These are phyloP conservation scores for Nomada flava DNA, from an alignment of 2,888 invertebrate species.

Conservation along the genomic window DNA sequence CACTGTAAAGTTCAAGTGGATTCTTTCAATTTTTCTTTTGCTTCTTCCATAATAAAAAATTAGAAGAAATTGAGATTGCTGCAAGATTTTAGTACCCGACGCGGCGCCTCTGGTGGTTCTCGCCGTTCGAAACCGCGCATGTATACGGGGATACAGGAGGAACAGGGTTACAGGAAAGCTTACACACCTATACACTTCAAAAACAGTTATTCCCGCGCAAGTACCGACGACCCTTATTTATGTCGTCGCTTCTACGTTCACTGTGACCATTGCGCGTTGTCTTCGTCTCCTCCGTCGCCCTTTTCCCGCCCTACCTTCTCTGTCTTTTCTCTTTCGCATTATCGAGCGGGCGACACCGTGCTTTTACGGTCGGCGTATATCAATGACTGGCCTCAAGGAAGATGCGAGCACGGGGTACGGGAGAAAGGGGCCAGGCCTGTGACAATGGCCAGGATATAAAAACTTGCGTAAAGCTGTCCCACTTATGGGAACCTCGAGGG, in stretches of 20 bases:
- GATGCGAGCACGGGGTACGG: conserved; percentile 44
- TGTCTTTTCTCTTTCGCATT: conserved; percentile 56
- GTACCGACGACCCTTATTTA: conserved; percentile 69
- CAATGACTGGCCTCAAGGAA: conserved; percentile 70
- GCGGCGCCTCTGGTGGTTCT: conserved; percentile 48
- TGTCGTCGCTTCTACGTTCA: conserved; percentile 51
- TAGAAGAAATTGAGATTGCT: too few species aligned
- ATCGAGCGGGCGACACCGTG: conserved; percentile 61
- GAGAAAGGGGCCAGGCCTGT: conserved; percentile 53
- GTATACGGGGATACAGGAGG: neutral
- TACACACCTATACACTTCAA: conserved; percentile 46
- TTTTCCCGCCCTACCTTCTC: conserved; percentile 56
- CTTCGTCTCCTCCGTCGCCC: conserved; percentile 53
- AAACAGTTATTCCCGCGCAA: conserved; percentile 64
- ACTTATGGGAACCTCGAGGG: conserved; percentile 62
- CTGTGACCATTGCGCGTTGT: conserved; percentile 31
- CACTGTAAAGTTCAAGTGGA: too few species aligned
- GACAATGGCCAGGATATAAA: conserved; percentile 76
- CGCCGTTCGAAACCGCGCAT: conserved; percentile 23
- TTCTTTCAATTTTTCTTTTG: too few species aligned
- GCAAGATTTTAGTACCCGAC: too few species aligned
- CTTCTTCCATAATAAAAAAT: too few species aligned
- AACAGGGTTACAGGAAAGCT: conserved; percentile 17
- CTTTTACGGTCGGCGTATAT: conserved; percentile 79
- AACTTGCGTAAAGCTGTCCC: conserved; percentile 78